Base-by-base conservation (phyloP, 2,888 invertebrate genomes). In the Caenorhabditis angaria region DNA sequence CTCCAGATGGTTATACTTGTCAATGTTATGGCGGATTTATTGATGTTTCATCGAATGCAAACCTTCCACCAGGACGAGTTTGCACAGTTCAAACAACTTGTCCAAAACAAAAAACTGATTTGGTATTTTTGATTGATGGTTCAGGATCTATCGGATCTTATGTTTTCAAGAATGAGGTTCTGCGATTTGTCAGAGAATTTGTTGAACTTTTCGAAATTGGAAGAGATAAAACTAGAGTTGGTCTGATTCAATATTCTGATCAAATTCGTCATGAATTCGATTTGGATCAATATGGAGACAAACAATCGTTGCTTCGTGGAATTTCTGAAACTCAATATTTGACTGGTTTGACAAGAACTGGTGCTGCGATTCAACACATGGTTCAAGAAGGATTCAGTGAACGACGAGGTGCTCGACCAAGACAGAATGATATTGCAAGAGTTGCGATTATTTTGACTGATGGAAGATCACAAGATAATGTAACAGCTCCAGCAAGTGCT, bases 401-500 rank as follows among this genome's bases (percentile, higher is more conserved):
- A 67, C 64, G 76, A 35, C 59, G 87, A 53, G 87, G 87, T 25
- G 87, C 87, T 18, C 73, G 87, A 41, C 78, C 76, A 10, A 65
- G 68, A 51, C 66, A 65, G 22, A 58, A 61, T 32, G 80, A 80
- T 32, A 77, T 80, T 20, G 67, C 76, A 4, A 54, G 79, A 55
- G 80, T 89, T 1, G 88, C 87, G 14, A 86, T 89, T 47, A 88
- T 89, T 6, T 85, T 89, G 32, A 88, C 89, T 0, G 89, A 89
- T 70, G 89, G 89, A 6, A 74, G 87, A 25, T 88, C 88, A 29
- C 87, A 87, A 67, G 87, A 87, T 65, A 81, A 85, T 58, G 88
- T 89, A 3, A 85, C 87, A n/a, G 72, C 72, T 27, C 85, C 87
- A 41, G 87, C 89, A 2, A 81, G 75, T 29, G 57, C 78, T n/a